Evolutionary conservation across 2,797 vertebrate species (phyloP), one percentile per base, ranked within the genome.

Genomic region (Scyliorhinus canicula): DNA sequence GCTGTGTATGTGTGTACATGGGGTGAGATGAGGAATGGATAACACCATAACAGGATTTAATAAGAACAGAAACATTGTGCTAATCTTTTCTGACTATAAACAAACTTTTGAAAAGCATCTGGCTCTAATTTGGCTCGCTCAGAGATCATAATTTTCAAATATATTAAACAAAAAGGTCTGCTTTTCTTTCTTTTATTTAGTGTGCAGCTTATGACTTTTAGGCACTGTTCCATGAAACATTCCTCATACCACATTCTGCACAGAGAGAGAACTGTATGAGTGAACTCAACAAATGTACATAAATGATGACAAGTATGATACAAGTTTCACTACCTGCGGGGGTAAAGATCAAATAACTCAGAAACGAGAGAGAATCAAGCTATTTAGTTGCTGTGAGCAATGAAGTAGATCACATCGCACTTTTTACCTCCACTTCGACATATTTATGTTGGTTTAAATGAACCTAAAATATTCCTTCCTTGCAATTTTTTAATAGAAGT

Each of bases 21-120:
- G 19, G 88, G 67, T 74, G 93, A 47, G 65, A 31, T 94, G 67
- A 94, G 67, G 93, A 94, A 94, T 94, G 65, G 67, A 71, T 94
- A 94, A 52, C n/a, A 52, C 93, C 47, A 94, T 94, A 74, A 94
- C 65, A 94, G 67, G 67, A 94, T 94, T 74, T 50, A 69, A 69
- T 69, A 50, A 74, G 67, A 94, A 47, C 47, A 94, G 67, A 94
- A 94, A 52, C 57, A 69, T 50, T 26, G 44, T 94, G 65, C 88
- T 63, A 52, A 94, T 94, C 67, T 47, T 74, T 74, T 52, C 47
- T 94, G 67, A 94, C 28, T 94, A 71, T 94, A 74, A 94, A 94
- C 93, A 94, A 35, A n/a, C 65, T 35, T 93, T 71, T 93, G 28
- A 71, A 71, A 93, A 91, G n/a, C 71, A 88, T 47, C 86, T 90